Percentiles rank a stretch among this genome's conserved stretches.
phyloP scores from a whole-genome alignment of 1,140 invertebrate genomes.

The Neocloeon triangulifer region DNA sequence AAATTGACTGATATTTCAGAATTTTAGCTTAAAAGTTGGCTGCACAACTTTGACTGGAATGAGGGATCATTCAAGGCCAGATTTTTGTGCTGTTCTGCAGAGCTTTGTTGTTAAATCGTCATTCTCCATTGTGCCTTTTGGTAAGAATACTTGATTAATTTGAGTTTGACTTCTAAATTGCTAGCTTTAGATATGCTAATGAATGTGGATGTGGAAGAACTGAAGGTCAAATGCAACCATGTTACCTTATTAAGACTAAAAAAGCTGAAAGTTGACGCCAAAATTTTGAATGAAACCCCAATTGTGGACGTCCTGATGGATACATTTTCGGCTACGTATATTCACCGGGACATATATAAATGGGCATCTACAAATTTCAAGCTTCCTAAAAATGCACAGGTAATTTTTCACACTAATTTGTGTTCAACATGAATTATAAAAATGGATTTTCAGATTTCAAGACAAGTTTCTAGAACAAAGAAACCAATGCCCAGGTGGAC shows the following conservation, averaged over 20 bases:
- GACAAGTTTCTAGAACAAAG: neutral
- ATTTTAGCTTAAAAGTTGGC: slow-evolving; percentile 32
- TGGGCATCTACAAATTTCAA: slow-evolving; percentile 1
- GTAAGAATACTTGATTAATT: neutral
- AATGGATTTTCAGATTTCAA: neutral
- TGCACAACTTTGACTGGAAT: slow-evolving; percentile 39
- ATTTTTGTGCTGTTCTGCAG: slow-evolving; percentile 19
- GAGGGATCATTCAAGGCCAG: slow-evolving; percentile 25
- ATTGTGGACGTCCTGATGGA: slow-evolving; percentile 42
- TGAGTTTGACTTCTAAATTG: neutral
- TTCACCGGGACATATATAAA: slow-evolving; percentile 27
- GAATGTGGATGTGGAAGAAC: slow-evolving; percentile 35
- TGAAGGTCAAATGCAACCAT: slow-evolving; percentile 30
- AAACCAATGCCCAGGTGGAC: neutral
- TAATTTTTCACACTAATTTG: neutral
- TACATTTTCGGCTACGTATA: slow-evolving; percentile 40
- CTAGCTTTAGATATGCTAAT: slow-evolving; percentile 25
- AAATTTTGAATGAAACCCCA: slow-evolving; percentile 34
- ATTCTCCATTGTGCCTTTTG: slow-evolving; percentile 11
- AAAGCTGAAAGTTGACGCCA: slow-evolving; percentile 44
- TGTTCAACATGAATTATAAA: neutral
- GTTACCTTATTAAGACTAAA: slow-evolving; percentile 38
- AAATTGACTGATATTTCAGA: neutral
- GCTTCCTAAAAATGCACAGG: neutral
- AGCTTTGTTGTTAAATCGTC: slow-evolving; percentile 26